These are phyloP conservation scores for Gasteruption jaculator DNA, from an alignment of 2,888 invertebrate species.

Conservation along the genomic window DNA sequence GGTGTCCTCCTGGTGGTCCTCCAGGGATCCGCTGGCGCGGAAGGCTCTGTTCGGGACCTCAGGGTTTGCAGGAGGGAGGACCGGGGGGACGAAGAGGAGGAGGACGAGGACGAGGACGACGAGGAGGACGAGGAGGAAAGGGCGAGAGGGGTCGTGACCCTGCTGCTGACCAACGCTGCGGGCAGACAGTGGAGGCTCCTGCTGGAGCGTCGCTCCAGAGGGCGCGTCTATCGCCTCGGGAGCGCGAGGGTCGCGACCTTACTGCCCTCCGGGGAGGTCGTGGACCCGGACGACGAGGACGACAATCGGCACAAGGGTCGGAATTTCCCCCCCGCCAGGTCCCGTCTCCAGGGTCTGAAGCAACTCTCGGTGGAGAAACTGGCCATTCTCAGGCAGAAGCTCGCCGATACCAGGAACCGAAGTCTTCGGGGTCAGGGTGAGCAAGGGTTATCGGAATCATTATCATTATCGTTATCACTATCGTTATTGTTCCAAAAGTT, in stretches of 20 bases:
- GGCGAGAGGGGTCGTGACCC: no score
- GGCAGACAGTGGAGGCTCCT: conserved; percentile 79
- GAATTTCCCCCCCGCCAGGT: conserved; percentile 48
- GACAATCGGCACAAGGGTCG: conserved; percentile 41
- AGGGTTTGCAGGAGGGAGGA: conserved; percentile 71
- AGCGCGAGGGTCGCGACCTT: conserved; percentile 11
- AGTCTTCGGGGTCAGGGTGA: conserved; percentile 32
- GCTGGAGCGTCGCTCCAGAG: conserved; percentile 71
- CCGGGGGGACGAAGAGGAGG: conserved; percentile 57
- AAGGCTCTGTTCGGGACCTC: conserved; percentile 61
- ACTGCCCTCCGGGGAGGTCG: conserved; percentile 16
- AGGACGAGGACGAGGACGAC: no score
- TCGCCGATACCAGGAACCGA: conserved; percentile 55
- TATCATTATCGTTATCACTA: no score
- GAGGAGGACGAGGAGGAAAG: no score
- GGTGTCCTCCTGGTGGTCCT: conserved; percentile 59
- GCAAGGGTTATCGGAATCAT: no score
- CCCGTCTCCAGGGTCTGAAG: conserved; percentile 62
- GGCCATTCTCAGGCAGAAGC: conserved; percentile 60
- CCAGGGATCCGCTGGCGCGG: conserved; percentile 64
- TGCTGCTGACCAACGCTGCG: conserved; percentile 69
- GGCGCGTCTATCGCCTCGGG: conserved; percentile 35
- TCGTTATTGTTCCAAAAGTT: no score
- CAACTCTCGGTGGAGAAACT: conserved; percentile 68
- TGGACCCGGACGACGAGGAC: conserved; percentile 32